Evolutionary conservation across 2,888 invertebrate genomes (phyloP).

Genomic region (Mesochorus sp.): DNA sequence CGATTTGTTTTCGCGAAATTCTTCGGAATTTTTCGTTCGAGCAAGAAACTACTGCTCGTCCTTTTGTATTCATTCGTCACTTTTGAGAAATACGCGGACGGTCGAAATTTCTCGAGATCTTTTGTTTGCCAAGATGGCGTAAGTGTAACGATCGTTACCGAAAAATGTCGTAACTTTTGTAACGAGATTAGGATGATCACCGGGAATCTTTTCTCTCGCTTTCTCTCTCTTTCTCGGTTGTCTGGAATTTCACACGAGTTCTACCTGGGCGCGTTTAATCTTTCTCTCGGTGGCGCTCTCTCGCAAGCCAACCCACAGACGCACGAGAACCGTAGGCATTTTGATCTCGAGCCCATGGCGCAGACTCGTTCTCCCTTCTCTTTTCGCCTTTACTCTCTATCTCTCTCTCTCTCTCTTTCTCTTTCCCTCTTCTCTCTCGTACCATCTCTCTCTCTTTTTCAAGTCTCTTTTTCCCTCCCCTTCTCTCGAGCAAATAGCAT

Average conservation of each 20-base stretch:
- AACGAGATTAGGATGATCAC: not conserved
- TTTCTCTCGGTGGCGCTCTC: conserved; percentile 48
- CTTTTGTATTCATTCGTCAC: no score
- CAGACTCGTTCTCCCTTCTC: conserved; percentile 77
- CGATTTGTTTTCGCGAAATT: no score
- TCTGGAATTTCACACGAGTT: conserved; percentile 63
- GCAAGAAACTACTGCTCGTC: not conserved
- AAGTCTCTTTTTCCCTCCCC: conserved; percentile 7
- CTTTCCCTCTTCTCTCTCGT: conserved; percentile 40
- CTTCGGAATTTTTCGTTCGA: not conserved
- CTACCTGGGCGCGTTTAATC: conserved; percentile 63
- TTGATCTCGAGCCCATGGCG: conserved; percentile 73
- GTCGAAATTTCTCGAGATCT: not conserved
- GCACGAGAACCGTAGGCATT: conserved; percentile 64
- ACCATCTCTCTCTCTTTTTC: conserved; percentile 1
- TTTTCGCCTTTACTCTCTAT: conserved; percentile 56
- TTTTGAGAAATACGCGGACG: no score
- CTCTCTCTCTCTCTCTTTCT: conserved; percentile 25
- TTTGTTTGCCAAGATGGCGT: not conserved
- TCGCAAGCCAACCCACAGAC: conserved; percentile 22
- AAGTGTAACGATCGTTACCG: not conserved
- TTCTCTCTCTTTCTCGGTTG: conserved; percentile 13
- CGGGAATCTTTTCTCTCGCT: conserved; percentile 9
- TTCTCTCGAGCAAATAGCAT: no score
- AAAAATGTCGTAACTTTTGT: not conserved